These are phyloP conservation scores for Sapayoa aenigma DNA, from an alignment of 2,113 vertebrate genomes.

Conservation along the genomic window DNA sequence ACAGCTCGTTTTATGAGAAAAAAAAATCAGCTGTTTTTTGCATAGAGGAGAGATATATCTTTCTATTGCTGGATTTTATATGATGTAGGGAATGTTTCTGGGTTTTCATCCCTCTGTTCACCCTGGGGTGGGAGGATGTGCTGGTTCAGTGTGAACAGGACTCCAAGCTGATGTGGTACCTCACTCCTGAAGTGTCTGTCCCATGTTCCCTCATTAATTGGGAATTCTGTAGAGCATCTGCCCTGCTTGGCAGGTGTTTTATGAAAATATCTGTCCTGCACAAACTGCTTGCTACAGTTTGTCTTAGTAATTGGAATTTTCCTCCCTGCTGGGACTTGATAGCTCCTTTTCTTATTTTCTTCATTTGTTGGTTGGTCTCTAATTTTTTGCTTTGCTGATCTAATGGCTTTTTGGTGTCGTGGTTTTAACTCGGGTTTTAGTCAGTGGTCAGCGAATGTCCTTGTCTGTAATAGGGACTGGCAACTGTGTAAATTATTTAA, in stretches of 20 bases:
- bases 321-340: slow-evolving; percentile 19
- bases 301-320: slow-evolving; percentile 50
- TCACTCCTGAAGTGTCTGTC: background rate
- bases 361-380: background rate
- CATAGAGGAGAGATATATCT: background rate
- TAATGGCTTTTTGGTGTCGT: background rate
- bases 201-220: background rate
- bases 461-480: background rate
- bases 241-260: slow-evolving; percentile 11
- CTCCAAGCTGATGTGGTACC: background rate
- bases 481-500: slow-evolving; percentile 31
- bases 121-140: background rate
- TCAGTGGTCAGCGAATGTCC: background rate
- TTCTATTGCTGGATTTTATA: background rate
- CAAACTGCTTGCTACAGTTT: slow-evolving; percentile 8
- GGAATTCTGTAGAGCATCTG: background rate
- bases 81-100: background rate
- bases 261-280: slow-evolving; percentile 25
- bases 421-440: background rate
- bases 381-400: slow-evolving; percentile 35
- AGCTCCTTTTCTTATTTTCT: background rate
- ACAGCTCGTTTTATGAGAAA: background rate
- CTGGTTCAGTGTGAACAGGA: background rate
- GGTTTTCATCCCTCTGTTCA: background rate
- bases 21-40: background rate